Base-by-base conservation (phyloP, 1,140 invertebrate species). In the Drosophila sproati region DNA sequence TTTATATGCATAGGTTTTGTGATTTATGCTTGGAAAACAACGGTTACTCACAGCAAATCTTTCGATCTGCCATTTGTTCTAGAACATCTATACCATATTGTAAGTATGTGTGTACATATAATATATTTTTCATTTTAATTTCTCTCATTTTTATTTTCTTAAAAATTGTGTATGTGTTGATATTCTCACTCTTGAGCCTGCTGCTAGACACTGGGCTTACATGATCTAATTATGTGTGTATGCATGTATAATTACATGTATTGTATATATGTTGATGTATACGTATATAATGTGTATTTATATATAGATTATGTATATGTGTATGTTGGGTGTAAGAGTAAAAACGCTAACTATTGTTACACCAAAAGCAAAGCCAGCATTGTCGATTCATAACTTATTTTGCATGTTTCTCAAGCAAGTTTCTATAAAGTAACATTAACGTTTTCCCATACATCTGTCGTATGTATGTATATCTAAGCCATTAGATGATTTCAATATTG, bases 121-220 rank as follows among this genome's bases (percentile, higher is more conserved):
- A 29, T 35, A 10, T 51, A 12, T 28, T 48, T 8, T 35, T 12
- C 12, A 12, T 12, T 12, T 34, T 54, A 1, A 28, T 37, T 54
- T 43, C 50, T 67, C 39, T 3, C 39, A 43, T 56, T 50, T 64
- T 61, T 60, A 20, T 7, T 62, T 78, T 54, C 71, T 87, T 77
- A 66, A 43, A 68, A 70, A 77, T 73, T 83, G 52, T 70, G 51
- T 64, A 73, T 76, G 55, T 75, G 61, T 74, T 66, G 62, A 75
- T 74, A 88, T 83, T 88, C 83, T 88, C 83, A 88, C 83, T 88
- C 83, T 85, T 88, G 80, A 88, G 80, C 83, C 77, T 78, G 78
- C 78, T 69, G 69, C 82, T 85, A 82, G 83, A 87, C 85, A 89
- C 81, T 86, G 82, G 81, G 82, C 82, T 85, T 88, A 72, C 56